A percentile compares a stretch with the other conserved stretches of the same genome.
These are phyloP conservation scores for Pollachius pollachius DNA, from an alignment of 2,113 vertebrate genomes.

Conservation along the genomic window DNA sequence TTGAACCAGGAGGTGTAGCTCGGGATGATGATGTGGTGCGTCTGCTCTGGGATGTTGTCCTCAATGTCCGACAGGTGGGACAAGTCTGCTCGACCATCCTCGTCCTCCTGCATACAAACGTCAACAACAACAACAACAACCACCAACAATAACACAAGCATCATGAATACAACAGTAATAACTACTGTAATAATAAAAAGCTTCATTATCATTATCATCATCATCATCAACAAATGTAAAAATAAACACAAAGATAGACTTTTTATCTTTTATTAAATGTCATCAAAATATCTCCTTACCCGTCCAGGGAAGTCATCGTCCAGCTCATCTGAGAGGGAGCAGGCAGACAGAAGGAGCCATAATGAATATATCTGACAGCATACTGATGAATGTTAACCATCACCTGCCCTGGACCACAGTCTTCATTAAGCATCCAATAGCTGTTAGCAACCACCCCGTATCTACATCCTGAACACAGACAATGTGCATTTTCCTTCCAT, in stretches of 20 bases:
- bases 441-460: too few relatives aligned
- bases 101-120: conserved; percentile 84
- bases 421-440: neutral
- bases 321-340: conserved; percentile 84
- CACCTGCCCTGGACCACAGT: too few relatives aligned
- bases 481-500: neutral
- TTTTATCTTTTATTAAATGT: neutral
- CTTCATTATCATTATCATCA: neutral
- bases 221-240: neutral
- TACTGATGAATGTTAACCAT: neutral
- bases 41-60: conserved; percentile 92
- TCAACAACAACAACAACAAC: neutral
- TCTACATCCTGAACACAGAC: neutral
- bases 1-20: conserved; percentile 98
- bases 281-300: conserved; percentile 68
- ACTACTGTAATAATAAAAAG: too few relatives aligned
- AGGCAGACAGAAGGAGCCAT: neutral
- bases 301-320: conserved; percentile 92
- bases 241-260: neutral
- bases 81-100: conserved; percentile 84
- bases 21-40: conserved; percentile 96
- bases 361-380: neutral
- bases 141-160: neutral
- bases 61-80: conserved; percentile 85
- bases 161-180: neutral